These are phyloP conservation scores for Drosophila ananassae DNA, from an alignment of 1,140 invertebrate species.

Conservation along the genomic window DNA sequence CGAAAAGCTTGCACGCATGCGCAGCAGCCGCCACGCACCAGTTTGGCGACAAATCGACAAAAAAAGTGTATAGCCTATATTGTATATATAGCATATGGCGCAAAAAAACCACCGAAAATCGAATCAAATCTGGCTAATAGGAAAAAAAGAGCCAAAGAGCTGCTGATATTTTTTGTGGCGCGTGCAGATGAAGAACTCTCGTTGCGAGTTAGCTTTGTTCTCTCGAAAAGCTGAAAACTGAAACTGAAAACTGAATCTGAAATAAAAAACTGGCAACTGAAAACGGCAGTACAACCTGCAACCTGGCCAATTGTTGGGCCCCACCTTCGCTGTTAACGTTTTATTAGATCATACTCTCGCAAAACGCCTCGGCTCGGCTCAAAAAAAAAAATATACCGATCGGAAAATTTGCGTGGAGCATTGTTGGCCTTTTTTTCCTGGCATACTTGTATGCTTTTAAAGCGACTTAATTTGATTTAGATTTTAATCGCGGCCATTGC, in stretches of 20 bases:
- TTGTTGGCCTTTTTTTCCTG: constrained; percentile 63
- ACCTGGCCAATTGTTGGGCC: constrained; percentile 59
- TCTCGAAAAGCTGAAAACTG: constrained; percentile 36
- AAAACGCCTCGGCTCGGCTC: constrained; percentile 71
- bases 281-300: constrained; percentile 40
- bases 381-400: constrained; percentile 30
- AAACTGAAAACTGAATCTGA: constrained; percentile 2
- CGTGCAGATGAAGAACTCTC: constrained; percentile 69
- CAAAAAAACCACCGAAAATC: constrained; percentile 41
- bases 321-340: constrained; percentile 63
- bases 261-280: constrained; percentile 8
- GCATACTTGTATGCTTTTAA: constrained; percentile 73
- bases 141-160: constrained; percentile 40
- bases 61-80: constrained; percentile 26
- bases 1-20: constrained; percentile 66
- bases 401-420: constrained; percentile 65
- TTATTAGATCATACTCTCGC: constrained; percentile 74
- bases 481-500: constrained; percentile 77
- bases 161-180: constrained; percentile 47
- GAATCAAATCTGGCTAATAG: constrained; percentile 37
- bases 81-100: constrained; percentile 40
- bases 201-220: constrained; percentile 51
- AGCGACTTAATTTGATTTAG: constrained; percentile 82
- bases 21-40: constrained; percentile 79
- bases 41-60: constrained; percentile 78